Evolutionary conservation across 2,888 invertebrate genomes (phyloP), one percentile per base, ranked within the genome.

Genomic region (Drosophila neotestacea): DNA sequence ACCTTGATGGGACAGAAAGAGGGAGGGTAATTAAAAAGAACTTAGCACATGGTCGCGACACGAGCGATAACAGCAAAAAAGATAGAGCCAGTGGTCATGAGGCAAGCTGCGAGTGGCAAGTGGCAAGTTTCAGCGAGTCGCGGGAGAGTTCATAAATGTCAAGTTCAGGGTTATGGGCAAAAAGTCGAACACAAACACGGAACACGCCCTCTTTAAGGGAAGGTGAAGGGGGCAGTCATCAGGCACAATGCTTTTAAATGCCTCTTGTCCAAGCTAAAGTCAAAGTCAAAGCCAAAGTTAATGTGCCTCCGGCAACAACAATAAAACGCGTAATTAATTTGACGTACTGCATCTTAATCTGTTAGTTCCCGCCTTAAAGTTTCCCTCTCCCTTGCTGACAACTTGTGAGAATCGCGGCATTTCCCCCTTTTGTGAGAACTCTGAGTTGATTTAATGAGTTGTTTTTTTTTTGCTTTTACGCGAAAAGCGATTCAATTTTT

Each of bases 281-380:
- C 44, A 30, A 47, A 27, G 32, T 7, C 42, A 38, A 48, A 48
- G 61, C 34, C 7, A 42, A 60, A 55, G 39, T 63, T 60, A 79
- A 74, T 69, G 69, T 52, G 71, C 56, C 56, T 66, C 44, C 32
- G 30, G 36, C 36, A 66, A 67, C 41, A 68, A 71, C 67, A 71
- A 81, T 75, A 79, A 81, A 70, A 79, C 62, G 73, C 70, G 73
- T 86, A 83, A 84, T 86, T 84, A 88, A 88, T 86, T 88, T 64
- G 61, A 80, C 56, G 72, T 60, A 76, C 56, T 78, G 81, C 86
- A 73, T 77, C 84, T 85, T 73, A 72, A 85, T 83, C 85, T 73
- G 51, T 41, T 48, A 47, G 36, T 34, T 41, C n/a, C 30, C 41
- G 6, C 39, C 61, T 48, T 39, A 41, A 52, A 13, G 34, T 32